Evolutionary conservation across 2,113 vertebrate species (phyloP), one percentile per base, ranked within the genome.

Genomic region (Semicossyphus pulcher): DNA sequence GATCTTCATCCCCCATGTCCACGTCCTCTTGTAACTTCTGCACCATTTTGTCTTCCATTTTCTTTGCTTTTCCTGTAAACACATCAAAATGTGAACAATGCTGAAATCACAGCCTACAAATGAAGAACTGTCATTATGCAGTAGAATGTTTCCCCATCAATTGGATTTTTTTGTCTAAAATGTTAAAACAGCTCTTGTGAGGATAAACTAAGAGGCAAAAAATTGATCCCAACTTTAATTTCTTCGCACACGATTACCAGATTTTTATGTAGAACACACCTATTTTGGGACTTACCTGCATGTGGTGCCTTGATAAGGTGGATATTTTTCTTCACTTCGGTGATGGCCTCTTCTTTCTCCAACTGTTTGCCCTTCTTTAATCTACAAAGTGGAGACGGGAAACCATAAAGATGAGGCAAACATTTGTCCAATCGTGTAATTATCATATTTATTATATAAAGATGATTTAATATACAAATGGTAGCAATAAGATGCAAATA

Each of bases 21-120:
- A 97, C 93, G 18, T 98, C 96, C 63, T 98, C 92, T 75, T 96
- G 96, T 64, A 98, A 82, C 59, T 95, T 95, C 85, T 98, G 96
- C 25, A 98, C 95, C 97, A 99, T 98, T 93, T 97, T 99, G 36
- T 96, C 96, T 87, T 99, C 98, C 95, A 99, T 63, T 48, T 93
- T 81, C 82, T 96, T 98, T 81, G 94, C 91, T 92, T 95, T 95
- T 77, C 94, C 97, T 99, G 81, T 25, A 76, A 42, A 57, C 36
- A 21, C 62, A 6, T 67, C 1, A 41, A 20, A 10, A 58, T 11
- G 14, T 52, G 28, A 75, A 68, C 10, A 71, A 36, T 2, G 4
- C 5, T 57, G 10, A 72, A 39, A 56, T 52, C 9, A 52, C 20
- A 32, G 2, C 28, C 20, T 26, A 10, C 28, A 20, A 57, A 0